Percentiles rank a stretch among this genome's conserved stretches.
Conservation (phyloP, 2,113 vertebrate species). For the Athene cunicularia region DNA sequence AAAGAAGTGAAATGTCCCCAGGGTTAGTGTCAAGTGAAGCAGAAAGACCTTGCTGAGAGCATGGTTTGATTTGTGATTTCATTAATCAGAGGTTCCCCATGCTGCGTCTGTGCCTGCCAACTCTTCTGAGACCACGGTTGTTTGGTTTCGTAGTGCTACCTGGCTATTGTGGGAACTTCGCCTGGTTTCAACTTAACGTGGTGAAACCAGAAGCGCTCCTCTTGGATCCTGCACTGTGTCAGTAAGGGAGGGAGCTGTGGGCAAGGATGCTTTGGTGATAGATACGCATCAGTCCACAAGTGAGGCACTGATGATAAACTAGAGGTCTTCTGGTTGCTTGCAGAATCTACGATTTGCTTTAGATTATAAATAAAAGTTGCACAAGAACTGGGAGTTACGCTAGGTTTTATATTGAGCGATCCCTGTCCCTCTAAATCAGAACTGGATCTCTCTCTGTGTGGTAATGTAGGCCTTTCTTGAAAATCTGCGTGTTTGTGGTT, state of each 20-base stretch:
- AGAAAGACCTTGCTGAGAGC: conserved; percentile 51
- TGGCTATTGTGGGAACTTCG: background rate
- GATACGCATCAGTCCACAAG: background rate
- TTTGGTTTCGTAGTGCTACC: background rate
- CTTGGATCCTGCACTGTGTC: background rate
- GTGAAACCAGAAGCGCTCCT: background rate
- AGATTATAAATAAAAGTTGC: background rate
- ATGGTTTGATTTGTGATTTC: conserved; percentile 52
- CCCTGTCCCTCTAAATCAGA: background rate
- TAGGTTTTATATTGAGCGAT: background rate
- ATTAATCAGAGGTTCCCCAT: conserved; percentile 49
- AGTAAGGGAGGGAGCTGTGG: background rate
- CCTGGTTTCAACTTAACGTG: background rate
- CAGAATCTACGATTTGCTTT: background rate
- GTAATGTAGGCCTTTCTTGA: background rate
- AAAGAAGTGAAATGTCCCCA: background rate
- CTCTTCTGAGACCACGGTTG: background rate
- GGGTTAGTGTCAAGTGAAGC: conserved; percentile 19
- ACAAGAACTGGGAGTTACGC: background rate
- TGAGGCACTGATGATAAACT: background rate
- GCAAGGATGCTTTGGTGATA: background rate
- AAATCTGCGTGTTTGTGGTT: background rate
- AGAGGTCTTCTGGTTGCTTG: background rate
- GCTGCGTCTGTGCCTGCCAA: background rate
- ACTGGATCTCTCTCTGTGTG: background rate